Base-by-base conservation (phyloP, 2,797 vertebrate genomes). In the Pipistrellus pipistrellus region DNA sequence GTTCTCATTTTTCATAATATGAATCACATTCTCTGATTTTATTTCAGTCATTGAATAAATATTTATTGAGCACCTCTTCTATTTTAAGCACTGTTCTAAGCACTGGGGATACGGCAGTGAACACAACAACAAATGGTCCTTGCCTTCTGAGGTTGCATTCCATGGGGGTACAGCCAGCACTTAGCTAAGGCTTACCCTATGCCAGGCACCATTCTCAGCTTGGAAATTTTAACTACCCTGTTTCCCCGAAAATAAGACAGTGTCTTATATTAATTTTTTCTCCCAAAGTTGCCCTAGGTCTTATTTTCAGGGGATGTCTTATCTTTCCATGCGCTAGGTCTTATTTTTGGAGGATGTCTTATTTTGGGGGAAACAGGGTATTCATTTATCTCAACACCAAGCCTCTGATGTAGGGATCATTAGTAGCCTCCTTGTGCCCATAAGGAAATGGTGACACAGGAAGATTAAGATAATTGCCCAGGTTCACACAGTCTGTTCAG, bases 161-260 rank as follows among this genome's bases (percentile, higher is more conserved):
- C 44, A 23, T 3, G 3, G 8, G 1, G n/a, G 10, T 1, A 18
- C 35, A n/a, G 30, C 3, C 12, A 15, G 41, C 27, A 44, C 10
- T 13, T 4, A 51, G 35, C 38, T 18, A 48, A 72, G 13, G 8
- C 66, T n/a, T 27, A 25, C 2, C 4, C 3, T 14, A 4, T 62
- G 35, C 41, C 72, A 83, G 62, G 27, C 3, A 4, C 9, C 38
- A 2, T 15, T 68, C 5, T 21, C 4, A 11, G 48, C 18, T 46
- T 59, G 25, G 13, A 62, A 71, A 35, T 21, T 38, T 38, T 8
- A 44, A 46, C 25, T n/a, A 41, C 38, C 38, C 38, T 41, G 38
- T 41, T 41, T 41, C 38, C 38, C 38, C 38, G 38, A 41, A 41
- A 41, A 41, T 41, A 41, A 41, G 38, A 38, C 38, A 41, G 38